Percentiles rank a stretch among this genome's conserved stretches.
Evolutionary conservation across 2,888 invertebrate genomes (phyloP).

Genomic region (Diachrysia chrysitis): DNA sequence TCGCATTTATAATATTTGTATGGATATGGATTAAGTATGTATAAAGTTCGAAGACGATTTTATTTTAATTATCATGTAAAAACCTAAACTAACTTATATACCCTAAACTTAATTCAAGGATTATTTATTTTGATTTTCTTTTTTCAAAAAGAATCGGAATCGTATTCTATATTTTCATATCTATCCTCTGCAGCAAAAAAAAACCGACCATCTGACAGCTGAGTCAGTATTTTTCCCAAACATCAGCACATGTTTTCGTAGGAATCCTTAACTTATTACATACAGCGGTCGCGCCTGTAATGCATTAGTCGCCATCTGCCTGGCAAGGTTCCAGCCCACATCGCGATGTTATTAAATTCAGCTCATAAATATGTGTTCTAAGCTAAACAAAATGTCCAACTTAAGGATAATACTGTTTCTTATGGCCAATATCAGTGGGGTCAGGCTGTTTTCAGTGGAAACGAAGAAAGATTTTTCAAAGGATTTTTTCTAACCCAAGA

Average conservation of each 20-base stretch:
- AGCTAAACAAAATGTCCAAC: conserved; percentile 16
- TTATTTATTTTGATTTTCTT: neutral
- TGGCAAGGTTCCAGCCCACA: conserved; percentile 48
- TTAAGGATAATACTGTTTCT: conserved; percentile 32
- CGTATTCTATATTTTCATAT: neutral
- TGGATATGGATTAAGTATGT: no score
- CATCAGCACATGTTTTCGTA: conserved; percentile 37
- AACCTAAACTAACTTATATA: no score
- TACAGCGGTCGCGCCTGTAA: conserved; percentile 37
- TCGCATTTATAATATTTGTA: no score
- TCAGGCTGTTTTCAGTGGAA: conserved; percentile 7
- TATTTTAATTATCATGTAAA: no score
- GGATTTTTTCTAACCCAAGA: no score
- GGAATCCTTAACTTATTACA: conserved; percentile 33
- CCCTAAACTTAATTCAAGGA: neutral
- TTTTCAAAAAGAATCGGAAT: neutral
- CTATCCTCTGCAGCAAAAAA: neutral
- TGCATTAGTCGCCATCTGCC: conserved; percentile 31
- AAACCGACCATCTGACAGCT: neutral
- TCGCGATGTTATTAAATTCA: conserved; percentile 52
- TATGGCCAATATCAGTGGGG: conserved; percentile 18
- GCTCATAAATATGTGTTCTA: conserved; percentile 44
- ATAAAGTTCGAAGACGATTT: no score
- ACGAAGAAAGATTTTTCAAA: neutral
- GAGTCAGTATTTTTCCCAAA: neutral